Percentiles rank a stretch among this genome's conserved stretches.
phyloP scores from a whole-genome alignment of 2,888 invertebrate species.

The Adelognathus sp. region DNA sequence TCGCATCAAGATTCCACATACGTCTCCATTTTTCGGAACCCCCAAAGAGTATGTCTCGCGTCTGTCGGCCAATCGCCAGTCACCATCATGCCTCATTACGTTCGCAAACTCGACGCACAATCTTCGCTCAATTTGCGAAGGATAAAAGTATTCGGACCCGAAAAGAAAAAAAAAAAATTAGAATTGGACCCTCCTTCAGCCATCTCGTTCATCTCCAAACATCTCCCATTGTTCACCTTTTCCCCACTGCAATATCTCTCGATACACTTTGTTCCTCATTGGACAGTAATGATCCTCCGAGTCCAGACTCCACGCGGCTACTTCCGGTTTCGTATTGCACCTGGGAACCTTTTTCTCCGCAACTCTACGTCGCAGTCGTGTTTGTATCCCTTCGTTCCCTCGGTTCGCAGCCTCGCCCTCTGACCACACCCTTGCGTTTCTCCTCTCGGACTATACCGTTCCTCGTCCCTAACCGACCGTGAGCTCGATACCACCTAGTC shows the following conservation, averaged over 20 bases:
- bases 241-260: slow-evolving; percentile 5
- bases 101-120: slow-evolving; percentile 9
- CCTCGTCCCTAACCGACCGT: slow-evolving; percentile 28
- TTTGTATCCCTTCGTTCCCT: slow-evolving; percentile 5
- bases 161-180: neutral
- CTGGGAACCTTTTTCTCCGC: slow-evolving; percentile 61
- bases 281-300: slow-evolving; percentile 45
- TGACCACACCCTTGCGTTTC: slow-evolving; percentile 41
- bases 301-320: slow-evolving; percentile 31
- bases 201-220: neutral
- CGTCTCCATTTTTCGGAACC: slow-evolving; percentile 4
- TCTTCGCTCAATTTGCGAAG: neutral
- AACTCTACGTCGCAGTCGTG: slow-evolving; percentile 5
- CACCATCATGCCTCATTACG: neutral
- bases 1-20: slow-evolving; percentile 14
- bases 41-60: slow-evolving; percentile 15
- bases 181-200: neutral
- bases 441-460: slow-evolving; percentile 3
- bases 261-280: slow-evolving; percentile 35
- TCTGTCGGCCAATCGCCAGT: slow-evolving; percentile 1
- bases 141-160: neutral
- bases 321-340: slow-evolving; percentile 68
- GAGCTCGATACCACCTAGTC: neutral
- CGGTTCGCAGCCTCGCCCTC: slow-evolving; percentile 21
- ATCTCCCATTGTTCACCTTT: slow-evolving; percentile 23